A percentile compares a stretch with the other conserved stretches of the same genome.
Evolutionary conservation across 2,113 vertebrate species (phyloP).

Genomic region (Mobula birostris): DNA sequence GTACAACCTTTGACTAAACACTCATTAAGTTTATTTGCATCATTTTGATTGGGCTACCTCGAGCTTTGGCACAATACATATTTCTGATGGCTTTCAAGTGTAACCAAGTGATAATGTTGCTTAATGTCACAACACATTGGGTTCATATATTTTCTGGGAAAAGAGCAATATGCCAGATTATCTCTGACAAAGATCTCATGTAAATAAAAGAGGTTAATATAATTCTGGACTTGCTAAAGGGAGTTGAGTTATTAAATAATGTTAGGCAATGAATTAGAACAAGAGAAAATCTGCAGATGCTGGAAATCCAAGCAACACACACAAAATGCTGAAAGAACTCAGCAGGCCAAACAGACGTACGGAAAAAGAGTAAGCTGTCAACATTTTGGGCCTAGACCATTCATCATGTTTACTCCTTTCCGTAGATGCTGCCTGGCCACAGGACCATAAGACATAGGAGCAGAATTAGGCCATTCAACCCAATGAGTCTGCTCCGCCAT

Average conservation of each 20-base stretch:
- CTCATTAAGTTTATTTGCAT: neutral
- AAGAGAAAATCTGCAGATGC: too few species aligned
- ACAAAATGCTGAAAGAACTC: too few species aligned
- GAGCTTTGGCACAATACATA: neutral
- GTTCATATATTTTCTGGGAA: neutral
- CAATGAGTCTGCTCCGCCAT: too few species aligned
- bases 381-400: too few species aligned
- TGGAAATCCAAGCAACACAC: too few species aligned
- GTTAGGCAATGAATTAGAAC: too few species aligned
- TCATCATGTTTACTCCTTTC: too few species aligned
- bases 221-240: neutral
- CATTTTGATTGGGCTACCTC: neutral
- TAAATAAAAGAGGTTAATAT: neutral
- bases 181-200: neutral
- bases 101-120: neutral
- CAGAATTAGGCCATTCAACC: too few species aligned
- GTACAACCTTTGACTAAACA: neutral
- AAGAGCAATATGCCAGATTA: neutral
- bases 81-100: neutral
- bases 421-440: too few species aligned
- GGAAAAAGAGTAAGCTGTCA: too few species aligned
- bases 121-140: neutral
- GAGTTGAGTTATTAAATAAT: neutral
- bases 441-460: too few species aligned
- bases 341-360: too few species aligned